phyloP scores from a whole-genome alignment of 2,113 vertebrate species.

The Syngnathus scovelli region DNA sequence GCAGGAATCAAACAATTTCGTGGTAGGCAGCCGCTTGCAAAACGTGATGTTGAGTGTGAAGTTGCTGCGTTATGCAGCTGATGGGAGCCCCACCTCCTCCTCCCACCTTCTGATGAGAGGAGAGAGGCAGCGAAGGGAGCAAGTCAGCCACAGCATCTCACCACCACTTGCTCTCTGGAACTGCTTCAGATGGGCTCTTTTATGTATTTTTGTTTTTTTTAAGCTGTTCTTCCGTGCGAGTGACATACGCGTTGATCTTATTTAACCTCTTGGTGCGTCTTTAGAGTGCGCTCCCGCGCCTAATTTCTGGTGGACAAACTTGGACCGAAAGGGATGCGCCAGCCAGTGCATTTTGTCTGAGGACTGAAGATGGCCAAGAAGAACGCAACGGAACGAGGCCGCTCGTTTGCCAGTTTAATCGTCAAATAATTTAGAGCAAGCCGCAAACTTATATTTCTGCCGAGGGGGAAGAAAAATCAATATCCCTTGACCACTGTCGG shows the following conservation, averaged over 20 bases:
- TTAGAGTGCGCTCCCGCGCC: slow-evolving; percentile 23
- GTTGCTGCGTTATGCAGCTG: slow-evolving; percentile 64
- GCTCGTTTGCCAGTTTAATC: slow-evolving; percentile 20
- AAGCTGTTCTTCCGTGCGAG: background rate
- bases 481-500: slow-evolving; percentile 10
- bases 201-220: slow-evolving; percentile 2
- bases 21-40: slow-evolving; percentile 41
- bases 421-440: slow-evolving; percentile 15
- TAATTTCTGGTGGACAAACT: slow-evolving; percentile 47
- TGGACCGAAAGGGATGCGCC: slow-evolving; percentile 55
- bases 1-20: slow-evolving; percentile 50
- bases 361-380: slow-evolving; percentile 44
- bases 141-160: slow-evolving; percentile 53
- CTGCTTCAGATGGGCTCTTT: slow-evolving; percentile 57
- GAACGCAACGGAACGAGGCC: slow-evolving; percentile 32
- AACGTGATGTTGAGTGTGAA: slow-evolving; percentile 64
- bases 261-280: slow-evolving; percentile 19
- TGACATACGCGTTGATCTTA: slow-evolving; percentile 17
- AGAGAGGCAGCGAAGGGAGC: slow-evolving; percentile 32
- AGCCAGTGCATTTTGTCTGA: slow-evolving; percentile 41
- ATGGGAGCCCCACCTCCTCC: slow-evolving; percentile 68
- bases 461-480: slow-evolving; percentile 8
- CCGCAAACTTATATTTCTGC: slow-evolving; percentile 22
- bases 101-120: slow-evolving; percentile 61
- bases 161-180: slow-evolving; percentile 67